Conservation (phyloP, 2,113 vertebrate genomes). For the Eubucco bourcierii region DNA sequence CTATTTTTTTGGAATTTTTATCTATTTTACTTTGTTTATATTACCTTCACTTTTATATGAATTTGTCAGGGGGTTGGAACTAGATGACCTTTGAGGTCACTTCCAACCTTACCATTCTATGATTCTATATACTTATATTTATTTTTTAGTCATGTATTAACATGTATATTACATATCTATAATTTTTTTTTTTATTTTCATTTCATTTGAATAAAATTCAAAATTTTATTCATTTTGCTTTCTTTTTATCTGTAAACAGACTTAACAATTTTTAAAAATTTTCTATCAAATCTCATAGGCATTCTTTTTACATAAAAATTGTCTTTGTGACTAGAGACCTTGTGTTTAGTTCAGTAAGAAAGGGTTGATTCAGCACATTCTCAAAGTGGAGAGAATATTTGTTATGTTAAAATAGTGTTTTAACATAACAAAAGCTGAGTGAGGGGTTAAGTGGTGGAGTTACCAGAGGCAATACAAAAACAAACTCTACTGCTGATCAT, state of each 20-base stretch:
- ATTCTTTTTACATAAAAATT: not conserved
- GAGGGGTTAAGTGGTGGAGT: not conserved
- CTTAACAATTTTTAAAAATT: not conserved
- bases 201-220: too few relatives aligned
- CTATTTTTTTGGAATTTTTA: too few relatives aligned
- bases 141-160: too few relatives aligned
- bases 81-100: too few relatives aligned
- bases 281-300: not conserved
- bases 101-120: too few relatives aligned
- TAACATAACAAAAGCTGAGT: not conserved
- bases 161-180: too few relatives aligned
- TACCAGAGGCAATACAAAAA: not conserved
- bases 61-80: too few relatives aligned
- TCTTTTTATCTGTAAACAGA: not conserved
- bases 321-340: not conserved
- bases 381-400: not conserved
- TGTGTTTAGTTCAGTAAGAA: rapidly evolving
- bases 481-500: not conserved
- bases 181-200: too few relatives aligned
- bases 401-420: not conserved
- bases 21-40: too few relatives aligned
- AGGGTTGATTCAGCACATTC: not conserved
- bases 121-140: too few relatives aligned
- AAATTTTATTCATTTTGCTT: too few relatives aligned
- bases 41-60: too few relatives aligned